Evolutionary conservation across 2,113 vertebrate genomes (phyloP).

Genomic region (Marmota monax): DNA sequence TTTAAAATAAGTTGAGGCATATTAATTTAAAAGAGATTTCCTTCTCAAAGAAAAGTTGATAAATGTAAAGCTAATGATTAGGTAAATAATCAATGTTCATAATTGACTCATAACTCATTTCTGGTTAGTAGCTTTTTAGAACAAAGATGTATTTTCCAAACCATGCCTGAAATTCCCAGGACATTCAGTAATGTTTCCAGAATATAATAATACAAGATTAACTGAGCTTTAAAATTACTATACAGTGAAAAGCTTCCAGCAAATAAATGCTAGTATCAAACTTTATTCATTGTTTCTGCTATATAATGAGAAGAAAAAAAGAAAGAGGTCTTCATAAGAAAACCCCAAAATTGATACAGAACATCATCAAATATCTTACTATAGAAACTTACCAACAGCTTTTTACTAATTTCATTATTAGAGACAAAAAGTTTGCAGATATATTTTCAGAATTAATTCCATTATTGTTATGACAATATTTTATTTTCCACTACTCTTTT

Average conservation of each 20-base stretch:
- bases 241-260: neutral
- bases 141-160: neutral
- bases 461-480: neutral
- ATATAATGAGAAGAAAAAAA: neutral
- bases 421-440: neutral
- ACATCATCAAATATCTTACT: neutral
- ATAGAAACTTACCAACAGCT: neutral
- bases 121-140: neutral
- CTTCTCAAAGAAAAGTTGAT: slow-evolving; percentile 43
- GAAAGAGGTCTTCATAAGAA: neutral
- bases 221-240: neutral
- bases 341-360: neutral
- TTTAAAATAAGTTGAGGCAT: neutral
- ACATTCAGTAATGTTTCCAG: neutral
- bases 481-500: slow-evolving; percentile 15
- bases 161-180: neutral
- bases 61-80: slow-evolving; percentile 44
- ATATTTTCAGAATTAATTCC: slow-evolving; percentile 46
- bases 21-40: slow-evolving; percentile 42
- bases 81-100: neutral
- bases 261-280: slow-evolving; percentile 33
- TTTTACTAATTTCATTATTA: neutral
- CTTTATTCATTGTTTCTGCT: neutral
- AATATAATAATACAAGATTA: slow-evolving; percentile 22
- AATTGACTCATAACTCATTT: slow-evolving; percentile 37